These are phyloP conservation scores for Leucosticte australis DNA, from an alignment of 2,113 vertebrate genomes.

Conservation along the genomic window DNA sequence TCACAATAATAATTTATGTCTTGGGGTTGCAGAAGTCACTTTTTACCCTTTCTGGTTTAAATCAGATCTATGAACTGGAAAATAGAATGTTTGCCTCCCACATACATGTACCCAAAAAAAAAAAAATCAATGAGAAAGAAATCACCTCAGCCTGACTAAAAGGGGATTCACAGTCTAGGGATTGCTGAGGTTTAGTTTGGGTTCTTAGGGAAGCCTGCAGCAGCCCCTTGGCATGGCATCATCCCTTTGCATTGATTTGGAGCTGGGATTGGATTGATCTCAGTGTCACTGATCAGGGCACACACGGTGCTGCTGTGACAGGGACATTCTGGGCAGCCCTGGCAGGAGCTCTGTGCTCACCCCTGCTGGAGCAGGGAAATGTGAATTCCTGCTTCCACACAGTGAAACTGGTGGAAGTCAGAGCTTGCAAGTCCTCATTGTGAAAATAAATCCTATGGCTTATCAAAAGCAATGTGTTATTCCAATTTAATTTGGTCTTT, in stretches of 20 bases:
- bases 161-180: background rate
- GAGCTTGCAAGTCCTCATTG: background rate
- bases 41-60: background rate
- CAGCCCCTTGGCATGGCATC: background rate
- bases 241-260: background rate
- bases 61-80: background rate
- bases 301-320: background rate
- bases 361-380: background rate
- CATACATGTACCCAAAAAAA: rapidly evolving
- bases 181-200: background rate
- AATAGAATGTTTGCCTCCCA: background rate
- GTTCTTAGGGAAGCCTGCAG: background rate
- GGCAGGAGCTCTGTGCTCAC: background rate
- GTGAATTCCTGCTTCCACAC: background rate
- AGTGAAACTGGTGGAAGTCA: background rate
- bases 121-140: background rate
- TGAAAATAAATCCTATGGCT: background rate
- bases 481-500: conserved; percentile 14
- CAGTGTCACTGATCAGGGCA: background rate
- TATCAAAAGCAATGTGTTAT: background rate
- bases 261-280: background rate
- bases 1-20: background rate
- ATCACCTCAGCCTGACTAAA: background rate
- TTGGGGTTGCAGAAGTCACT: background rate
- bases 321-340: background rate